A percentile compares a stretch with the other conserved stretches of the same genome.
Conservation (phyloP, 2,888 invertebrate species). For the Ferrisia virgata region DNA sequence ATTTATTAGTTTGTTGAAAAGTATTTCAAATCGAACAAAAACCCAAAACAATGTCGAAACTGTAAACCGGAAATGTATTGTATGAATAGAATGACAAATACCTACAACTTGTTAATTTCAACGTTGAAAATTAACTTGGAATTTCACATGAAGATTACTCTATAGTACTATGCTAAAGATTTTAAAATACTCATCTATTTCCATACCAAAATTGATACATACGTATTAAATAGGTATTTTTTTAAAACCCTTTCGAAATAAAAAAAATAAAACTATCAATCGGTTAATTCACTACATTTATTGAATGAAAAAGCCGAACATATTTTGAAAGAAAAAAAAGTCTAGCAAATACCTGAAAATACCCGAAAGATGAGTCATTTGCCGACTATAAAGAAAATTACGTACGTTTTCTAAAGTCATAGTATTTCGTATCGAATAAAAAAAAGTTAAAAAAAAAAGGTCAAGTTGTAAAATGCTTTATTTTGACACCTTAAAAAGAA, state of each 20-base stretch:
- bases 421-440: not conserved
- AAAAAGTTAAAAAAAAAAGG: slow-evolving; percentile 2
- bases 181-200: too few species aligned
- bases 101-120: not conserved
- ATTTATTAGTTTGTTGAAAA: not conserved
- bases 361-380: not conserved
- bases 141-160: not conserved
- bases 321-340: not conserved
- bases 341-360: not conserved
- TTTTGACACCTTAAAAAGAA: slow-evolving; percentile 2
- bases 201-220: too few species aligned
- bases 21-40: not conserved
- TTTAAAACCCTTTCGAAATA: too few species aligned
- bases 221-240: too few species aligned
- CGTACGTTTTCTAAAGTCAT: not conserved
- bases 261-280: too few species aligned
- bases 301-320: not conserved
- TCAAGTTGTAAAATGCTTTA: slow-evolving; percentile 23
- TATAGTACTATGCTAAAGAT: too few species aligned
- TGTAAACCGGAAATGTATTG: slow-evolving; percentile 11
- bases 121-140: not conserved
- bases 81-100: not conserved
- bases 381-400: not conserved
- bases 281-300: too few species aligned
- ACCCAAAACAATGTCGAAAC: not conserved